A percentile compares a stretch with the other conserved stretches of the same genome.
Evolutionary conservation across 2,113 vertebrate species (phyloP).

Genomic region (Danio rerio): DNA sequence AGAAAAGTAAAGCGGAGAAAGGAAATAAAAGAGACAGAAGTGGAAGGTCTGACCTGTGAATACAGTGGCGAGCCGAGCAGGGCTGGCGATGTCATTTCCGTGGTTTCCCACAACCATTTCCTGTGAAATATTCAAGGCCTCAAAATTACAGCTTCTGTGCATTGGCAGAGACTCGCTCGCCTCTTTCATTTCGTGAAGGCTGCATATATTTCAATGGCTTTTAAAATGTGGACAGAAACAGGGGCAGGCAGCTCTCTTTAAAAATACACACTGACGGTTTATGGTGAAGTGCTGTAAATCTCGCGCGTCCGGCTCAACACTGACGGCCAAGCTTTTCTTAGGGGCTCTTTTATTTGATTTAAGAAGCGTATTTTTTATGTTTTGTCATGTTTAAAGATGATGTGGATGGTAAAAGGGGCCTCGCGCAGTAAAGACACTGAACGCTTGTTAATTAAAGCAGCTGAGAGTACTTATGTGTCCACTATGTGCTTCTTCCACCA

Average conservation of each 20-base stretch:
- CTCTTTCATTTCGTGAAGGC: slow-evolving; percentile 50
- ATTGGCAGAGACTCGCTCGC: slow-evolving; percentile 35
- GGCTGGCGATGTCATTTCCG: slow-evolving; percentile 67
- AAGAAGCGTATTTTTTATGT: not conserved
- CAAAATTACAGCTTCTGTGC: slow-evolving; percentile 70
- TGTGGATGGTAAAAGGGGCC: not conserved
- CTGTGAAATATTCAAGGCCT: slow-evolving; percentile 72
- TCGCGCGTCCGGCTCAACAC: not conserved
- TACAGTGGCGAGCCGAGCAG: slow-evolving; percentile 35
- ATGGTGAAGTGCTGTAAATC: not conserved
- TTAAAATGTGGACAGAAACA: slow-evolving; percentile 18
- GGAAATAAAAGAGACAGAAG: not conserved
- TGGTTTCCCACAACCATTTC: slow-evolving; percentile 77
- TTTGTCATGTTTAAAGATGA: not conserved
- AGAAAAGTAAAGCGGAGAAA: not conserved
- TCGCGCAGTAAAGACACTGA: not conserved
- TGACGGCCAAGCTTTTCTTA: not conserved
- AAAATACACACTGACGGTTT: not conserved
- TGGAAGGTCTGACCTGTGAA: slow-evolving; percentile 1
- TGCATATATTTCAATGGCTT: slow-evolving; percentile 51
- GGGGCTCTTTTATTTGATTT: not conserved
- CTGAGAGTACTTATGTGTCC: not conserved
- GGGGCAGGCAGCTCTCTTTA: slow-evolving; percentile 19
- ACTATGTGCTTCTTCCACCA: not conserved
- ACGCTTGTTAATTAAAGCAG: not conserved